Base-by-base conservation (phyloP, 2,113 vertebrate genomes). In the Cariama cristata region DNA sequence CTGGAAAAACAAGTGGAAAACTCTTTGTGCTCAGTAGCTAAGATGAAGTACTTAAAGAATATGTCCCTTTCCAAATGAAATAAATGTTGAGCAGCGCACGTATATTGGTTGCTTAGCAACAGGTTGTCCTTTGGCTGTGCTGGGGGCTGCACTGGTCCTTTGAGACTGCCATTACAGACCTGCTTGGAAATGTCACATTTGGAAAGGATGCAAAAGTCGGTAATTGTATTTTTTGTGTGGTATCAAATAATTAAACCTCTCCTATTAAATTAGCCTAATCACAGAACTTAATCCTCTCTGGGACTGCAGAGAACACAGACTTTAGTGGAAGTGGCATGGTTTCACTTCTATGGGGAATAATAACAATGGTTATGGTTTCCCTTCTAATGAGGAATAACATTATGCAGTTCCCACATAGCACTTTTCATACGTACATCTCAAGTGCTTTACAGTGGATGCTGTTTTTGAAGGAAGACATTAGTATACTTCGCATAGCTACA, bases 71-170 rank as follows among this genome's bases (percentile, higher is more conserved):
- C 87, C 76, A 96, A 97, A 96, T 79, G 95, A 96, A 96, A 95
- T 85, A 95, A 96, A 95, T 79, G 93, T 84, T 87, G 89, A 97
- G 89, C 94, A 87, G 93, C 6, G 4, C 89, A 88, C 91, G 86
- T 89, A 40, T 72, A 75, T 75, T 60, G 89, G 97, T 97, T 97
- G 97, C 97, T 96, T 95, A 97, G 97, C 95, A 96, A 97, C 97
- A 91, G 83, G 93, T 95, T 95, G 93, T 96, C 94, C 95, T 96
- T 97, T 85, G 89, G 93, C 93, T 96, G 81, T 95, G 95, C 93
- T 53, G 72, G 60, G 86, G 77, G 95, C 92, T 64, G 83, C 53
- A 63, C 7, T 0, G 22, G 88, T 96, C 96, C 93, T 93, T 81
- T 79, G 96, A 86, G 94, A 97, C 80, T 87, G 66, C 66, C 91